Percentiles rank a stretch among this genome's conserved stretches.
These are phyloP conservation scores for Pyrocoelia pectoralis DNA, from an alignment of 2,888 invertebrate species.

Conservation along the genomic window DNA sequence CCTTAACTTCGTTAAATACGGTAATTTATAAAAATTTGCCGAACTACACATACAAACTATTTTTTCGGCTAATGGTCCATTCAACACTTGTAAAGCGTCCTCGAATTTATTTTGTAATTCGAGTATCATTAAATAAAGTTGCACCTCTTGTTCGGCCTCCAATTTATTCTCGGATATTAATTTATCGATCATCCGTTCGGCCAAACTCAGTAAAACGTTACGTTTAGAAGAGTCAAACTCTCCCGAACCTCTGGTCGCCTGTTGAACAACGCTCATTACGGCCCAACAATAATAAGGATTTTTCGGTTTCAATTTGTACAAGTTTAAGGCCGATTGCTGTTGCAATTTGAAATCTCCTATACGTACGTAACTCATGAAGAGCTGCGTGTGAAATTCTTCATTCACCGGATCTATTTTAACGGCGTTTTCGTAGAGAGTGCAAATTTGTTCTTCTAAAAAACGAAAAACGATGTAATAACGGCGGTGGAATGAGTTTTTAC, in stretches of 20 bases:
- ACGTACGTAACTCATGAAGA: slow-evolving; percentile 96
- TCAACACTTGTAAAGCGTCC: slow-evolving; percentile 83
- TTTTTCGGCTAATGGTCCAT: slow-evolving; percentile 75
- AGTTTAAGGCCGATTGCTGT: slow-evolving; percentile 85
- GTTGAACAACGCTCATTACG: slow-evolving; percentile 95
- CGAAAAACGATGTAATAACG: no score
- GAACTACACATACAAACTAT: slow-evolving; percentile 76
- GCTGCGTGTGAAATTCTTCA: slow-evolving; percentile 91
- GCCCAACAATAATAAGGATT: slow-evolving; percentile 99
- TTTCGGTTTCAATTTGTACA: slow-evolving; percentile 92
- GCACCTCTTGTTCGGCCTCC: slow-evolving; percentile 93
- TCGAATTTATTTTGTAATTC: slow-evolving; percentile 82
- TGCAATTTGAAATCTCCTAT: slow-evolving; percentile 90
- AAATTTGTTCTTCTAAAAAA: slow-evolving; percentile 85
- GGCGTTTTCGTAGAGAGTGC: slow-evolving; percentile 88
- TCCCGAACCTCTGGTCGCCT: slow-evolving; percentile 62
- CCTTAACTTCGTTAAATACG: slow-evolving; percentile 75
- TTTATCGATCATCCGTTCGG: slow-evolving; percentile 94
- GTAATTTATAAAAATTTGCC: slow-evolving; percentile 74
- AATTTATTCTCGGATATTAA: slow-evolving; percentile 86
- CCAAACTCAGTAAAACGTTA: slow-evolving; percentile 82
- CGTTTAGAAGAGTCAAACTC: slow-evolving; percentile 65
- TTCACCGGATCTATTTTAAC: slow-evolving; percentile 84
- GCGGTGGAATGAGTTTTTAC: no score
- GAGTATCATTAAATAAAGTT: slow-evolving; percentile 88